Evolutionary conservation across 2,797 vertebrate genomes (phyloP).

Genomic region (Enteromius treurensis): DNA sequence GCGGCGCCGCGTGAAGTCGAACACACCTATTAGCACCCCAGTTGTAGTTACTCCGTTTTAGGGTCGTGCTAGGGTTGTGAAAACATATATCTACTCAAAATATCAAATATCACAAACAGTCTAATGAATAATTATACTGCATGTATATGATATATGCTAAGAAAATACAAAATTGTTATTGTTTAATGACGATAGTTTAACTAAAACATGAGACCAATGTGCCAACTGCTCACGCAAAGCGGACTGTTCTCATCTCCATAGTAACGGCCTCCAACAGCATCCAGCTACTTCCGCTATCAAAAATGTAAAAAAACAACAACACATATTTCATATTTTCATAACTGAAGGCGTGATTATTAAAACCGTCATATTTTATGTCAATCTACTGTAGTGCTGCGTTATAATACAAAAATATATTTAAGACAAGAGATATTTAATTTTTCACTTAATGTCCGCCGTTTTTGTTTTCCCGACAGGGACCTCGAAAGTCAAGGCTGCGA

Average conservation of each 20-base stretch:
- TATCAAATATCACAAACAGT: neutral
- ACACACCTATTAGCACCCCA: neutral
- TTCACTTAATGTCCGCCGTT: neutral
- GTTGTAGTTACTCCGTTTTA: neutral
- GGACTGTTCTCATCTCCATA: slow-evolving; percentile 6
- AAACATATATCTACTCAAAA: neutral
- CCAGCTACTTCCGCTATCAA: slow-evolving; percentile 8
- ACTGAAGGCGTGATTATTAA: too few relatives aligned
- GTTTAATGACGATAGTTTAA: neutral
- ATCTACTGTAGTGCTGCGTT: slow-evolving; percentile 1
- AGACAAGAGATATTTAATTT: slow-evolving; percentile 6
- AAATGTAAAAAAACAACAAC: too few relatives aligned
- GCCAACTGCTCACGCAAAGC: slow-evolving; percentile 5
- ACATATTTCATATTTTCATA: too few relatives aligned
- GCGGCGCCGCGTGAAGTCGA: too few relatives aligned
- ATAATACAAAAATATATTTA: neutral
- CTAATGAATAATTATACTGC: neutral
- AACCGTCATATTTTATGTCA: neutral
- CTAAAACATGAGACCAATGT: neutral
- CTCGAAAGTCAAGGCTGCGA: neutral
- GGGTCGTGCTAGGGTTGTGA: neutral
- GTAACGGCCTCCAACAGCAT: too few relatives aligned
- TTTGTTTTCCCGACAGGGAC: neutral
- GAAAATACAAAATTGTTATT: neutral
- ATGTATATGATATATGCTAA: neutral